Conservation (phyloP, 2,797 vertebrate species). For the Otolemur crassicaudatus region DNA sequence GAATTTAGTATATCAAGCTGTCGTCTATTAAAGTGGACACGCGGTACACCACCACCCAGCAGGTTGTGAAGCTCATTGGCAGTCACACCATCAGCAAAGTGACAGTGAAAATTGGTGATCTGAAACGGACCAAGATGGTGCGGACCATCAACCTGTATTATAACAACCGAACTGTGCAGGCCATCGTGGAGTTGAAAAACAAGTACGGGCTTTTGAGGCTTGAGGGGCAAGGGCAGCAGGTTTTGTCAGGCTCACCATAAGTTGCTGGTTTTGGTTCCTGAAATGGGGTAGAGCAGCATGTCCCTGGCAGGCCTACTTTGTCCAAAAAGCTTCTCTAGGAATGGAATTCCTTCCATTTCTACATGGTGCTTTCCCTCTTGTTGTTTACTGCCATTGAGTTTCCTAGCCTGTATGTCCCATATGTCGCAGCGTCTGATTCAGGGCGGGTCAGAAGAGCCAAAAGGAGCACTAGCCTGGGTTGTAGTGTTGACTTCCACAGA, state of each 20-base stretch:
- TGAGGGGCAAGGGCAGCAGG: not conserved
- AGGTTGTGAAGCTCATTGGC: slow-evolving; percentile 98
- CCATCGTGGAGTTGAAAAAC: slow-evolving; percentile 99
- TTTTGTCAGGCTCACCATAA: not conserved
- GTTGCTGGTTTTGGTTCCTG: not conserved
- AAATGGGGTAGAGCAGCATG: not conserved
- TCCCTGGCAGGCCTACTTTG: too few relatives aligned
- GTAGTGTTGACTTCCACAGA: not conserved
- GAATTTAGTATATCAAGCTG: slow-evolving; percentile 96
- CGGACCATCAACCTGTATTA: slow-evolving; percentile 98
- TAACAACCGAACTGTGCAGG: slow-evolving; percentile 99
- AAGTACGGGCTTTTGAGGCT: slow-evolving; percentile 90
- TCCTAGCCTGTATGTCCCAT: not conserved
- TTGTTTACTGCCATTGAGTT: not conserved
- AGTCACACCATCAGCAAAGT: slow-evolving; percentile 99
- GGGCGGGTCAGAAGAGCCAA: not conserved
- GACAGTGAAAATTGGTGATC: slow-evolving; percentile 98
- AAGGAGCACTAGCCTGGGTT: not conserved
- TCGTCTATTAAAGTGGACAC: slow-evolving; percentile 99
- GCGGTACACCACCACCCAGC: slow-evolving; percentile 98
- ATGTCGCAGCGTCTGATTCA: not conserved
- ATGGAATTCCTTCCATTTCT: not conserved
- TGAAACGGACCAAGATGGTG: slow-evolving; percentile 99
- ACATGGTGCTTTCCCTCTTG: not conserved
- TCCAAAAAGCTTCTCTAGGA: not conserved